Percentiles rank a stretch among this genome's conserved stretches.
These are phyloP conservation scores for Protobothrops flavoviridis DNA, from an alignment of 2,113 vertebrate genomes.

Conservation along the genomic window DNA sequence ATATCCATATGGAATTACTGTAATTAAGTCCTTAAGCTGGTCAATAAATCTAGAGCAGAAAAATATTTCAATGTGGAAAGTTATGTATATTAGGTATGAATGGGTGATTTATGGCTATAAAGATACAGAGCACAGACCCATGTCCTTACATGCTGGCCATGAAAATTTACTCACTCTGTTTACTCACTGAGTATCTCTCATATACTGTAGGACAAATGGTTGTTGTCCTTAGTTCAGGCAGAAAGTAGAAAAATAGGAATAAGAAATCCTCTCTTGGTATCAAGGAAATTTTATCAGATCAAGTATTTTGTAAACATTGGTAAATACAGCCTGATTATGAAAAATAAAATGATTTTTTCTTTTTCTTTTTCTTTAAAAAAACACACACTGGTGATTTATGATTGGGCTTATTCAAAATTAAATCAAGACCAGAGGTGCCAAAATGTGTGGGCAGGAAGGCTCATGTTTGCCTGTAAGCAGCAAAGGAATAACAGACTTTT, in stretches of 20 bases:
- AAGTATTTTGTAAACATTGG: neutral
- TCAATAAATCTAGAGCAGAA: neutral
- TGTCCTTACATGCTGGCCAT: neutral
- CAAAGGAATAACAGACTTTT: neutral
- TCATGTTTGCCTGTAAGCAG: constrained; percentile 2
- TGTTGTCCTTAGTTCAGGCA: neutral
- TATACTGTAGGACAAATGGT: neutral
- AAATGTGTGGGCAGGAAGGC: constrained; percentile 24
- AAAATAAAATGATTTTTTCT: constrained; percentile 37
- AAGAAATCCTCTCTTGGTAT: neutral
- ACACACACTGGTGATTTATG: constrained; percentile 13
- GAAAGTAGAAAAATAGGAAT: neutral
- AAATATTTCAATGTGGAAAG: neutral
- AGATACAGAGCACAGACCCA: neutral
- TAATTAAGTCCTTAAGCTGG: neutral
- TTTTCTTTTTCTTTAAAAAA: neutral
- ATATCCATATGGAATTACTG: neutral
- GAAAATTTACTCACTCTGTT: neutral
- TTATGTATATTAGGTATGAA: neutral
- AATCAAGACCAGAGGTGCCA: constrained; percentile 13
- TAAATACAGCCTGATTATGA: neutral
- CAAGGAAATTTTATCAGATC: neutral
- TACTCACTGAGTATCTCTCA: neutral
- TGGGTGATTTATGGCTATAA: neutral
- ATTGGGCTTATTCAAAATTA: constrained; percentile 36